Base-by-base conservation (phyloP, 2,113 vertebrate genomes). In the Balaenoptera acutorostrata region DNA sequence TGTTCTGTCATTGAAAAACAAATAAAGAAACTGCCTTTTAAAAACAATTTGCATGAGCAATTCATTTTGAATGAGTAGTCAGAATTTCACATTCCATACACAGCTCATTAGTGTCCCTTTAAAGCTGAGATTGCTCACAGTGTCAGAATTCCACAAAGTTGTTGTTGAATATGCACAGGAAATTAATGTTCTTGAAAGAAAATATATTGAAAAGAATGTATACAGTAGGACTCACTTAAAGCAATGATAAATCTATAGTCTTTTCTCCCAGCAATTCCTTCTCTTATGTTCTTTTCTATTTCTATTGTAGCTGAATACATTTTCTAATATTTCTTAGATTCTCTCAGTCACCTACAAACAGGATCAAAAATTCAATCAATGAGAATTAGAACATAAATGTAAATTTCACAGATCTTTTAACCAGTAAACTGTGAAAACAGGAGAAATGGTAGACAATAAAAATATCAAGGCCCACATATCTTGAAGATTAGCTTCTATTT, bases 31-130 rank as follows among this genome's bases (percentile, higher is more conserved):
- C 29, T 96, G 92, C 27, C 29, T 97, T 98, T 88, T 36, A 44
- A 93, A 97, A 97, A 96, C 55, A 97, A 96, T 98, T 98, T 98
- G 18, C 83, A 97, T 87, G 57, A 97, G 72, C 57, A 98, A 93
- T 95, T 71, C 36, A 88, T 98, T 98, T 98, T 97, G 63, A 90
- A 93, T 96, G 83, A 98, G 93, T 44, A 97, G 68, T 97, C 66
- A 98, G 78, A 96, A 97, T 97, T 98, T 98, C 75, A 97, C 68
- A 98, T 95, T 98, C 68, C 94, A 77, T 90, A 93, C 59, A 72
- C 46, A 88, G 59, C n/a, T 98, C 93, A 93, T 97, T 97, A 97
- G 44, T 59, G 52, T 1, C 68, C 20, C 20, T 97, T 97, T 97
- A 97, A 90, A 98, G 61, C 11, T 95, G 75, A 89, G 6, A 97